Base-by-base conservation (phyloP, 2,797 vertebrate species). In the Enteromius paludinosus region DNA sequence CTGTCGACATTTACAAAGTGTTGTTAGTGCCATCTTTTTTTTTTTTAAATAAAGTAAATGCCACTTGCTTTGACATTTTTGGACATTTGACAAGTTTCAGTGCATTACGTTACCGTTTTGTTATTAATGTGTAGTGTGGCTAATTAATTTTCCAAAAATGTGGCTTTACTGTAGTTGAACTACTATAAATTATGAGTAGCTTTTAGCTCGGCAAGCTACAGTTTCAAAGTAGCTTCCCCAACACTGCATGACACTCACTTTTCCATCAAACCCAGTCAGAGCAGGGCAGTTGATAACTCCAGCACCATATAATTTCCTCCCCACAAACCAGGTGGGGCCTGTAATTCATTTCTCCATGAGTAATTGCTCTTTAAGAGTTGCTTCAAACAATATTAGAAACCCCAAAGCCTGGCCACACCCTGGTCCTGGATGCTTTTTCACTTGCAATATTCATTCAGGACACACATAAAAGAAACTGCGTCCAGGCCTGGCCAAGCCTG, bases 291-390 rank as follows among this genome's bases (percentile, higher is more conserved):
- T 88, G 90, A 90, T 90, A 89, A 91, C 92, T 81, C 90, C 91
- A 84, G 88, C 90, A 92, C 90, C 91, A 91, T 94, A 91, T 94
- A 91, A 95, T 94, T 91, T 90, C 83, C 90, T 91, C 89, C 88
- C 91, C 89, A 84, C 81, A 79, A 84, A 83, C 59, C 84, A 85
- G 82, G 71, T 87, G 84, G 78, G 84, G 85, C 84, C 89, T 87
- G 77, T 87, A 86, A 87, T 87, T 88, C 77, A 70, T 85, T 77
- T 79, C 88, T 87, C 90, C 89, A 90, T 79, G 85, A 91, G 91
- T 89, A 88, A 89, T 87, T 88, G 85, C 91, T 89, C 33, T 89
- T 92, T 89, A 87, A 90, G 90, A 92, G 90, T 89, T 61, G 83
- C 85, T 84, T 90, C 41, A 71, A 84, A 91, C 88, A 62, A 86